phyloP scores from a whole-genome alignment of 2,113 vertebrate species.

The Emydura subglobosa region DNA sequence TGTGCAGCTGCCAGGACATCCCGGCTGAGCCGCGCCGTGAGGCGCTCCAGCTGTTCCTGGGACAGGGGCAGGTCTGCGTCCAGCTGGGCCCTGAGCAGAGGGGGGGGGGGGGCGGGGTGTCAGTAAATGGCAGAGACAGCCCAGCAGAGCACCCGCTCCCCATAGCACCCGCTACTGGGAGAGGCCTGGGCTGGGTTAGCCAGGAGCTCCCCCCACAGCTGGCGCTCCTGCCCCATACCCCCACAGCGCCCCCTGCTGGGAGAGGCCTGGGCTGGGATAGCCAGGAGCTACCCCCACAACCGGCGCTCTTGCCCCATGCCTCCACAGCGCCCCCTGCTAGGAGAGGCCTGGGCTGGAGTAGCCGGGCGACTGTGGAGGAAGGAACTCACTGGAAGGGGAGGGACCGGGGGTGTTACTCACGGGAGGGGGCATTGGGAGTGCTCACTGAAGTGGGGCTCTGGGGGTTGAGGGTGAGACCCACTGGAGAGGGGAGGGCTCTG shows the following conservation, averaged over 20 bases:
- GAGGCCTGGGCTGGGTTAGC: too few relatives aligned
- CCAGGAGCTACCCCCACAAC: too few relatives aligned
- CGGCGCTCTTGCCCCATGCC: background rate
- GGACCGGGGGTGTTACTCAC: background rate
- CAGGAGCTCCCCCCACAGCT: too few relatives aligned
- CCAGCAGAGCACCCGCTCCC: background rate
- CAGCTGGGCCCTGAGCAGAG: conserved; percentile 81
- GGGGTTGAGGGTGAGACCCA: background rate
- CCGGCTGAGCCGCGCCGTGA: conserved; percentile 79
- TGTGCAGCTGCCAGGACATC: conserved; percentile 70
- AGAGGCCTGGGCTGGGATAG: too few relatives aligned
- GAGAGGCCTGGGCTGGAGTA: background rate
- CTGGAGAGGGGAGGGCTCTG: background rate
- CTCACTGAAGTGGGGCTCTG: background rate
- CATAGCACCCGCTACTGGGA: too few relatives aligned
- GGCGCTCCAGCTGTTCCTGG: conserved; percentile 82
- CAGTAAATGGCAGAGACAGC: background rate
- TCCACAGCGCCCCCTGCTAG: background rate
- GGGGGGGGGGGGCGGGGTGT: background rate
- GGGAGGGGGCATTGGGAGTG: too few relatives aligned
- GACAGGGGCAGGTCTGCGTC: conserved; percentile 85
- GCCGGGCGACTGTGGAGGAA: background rate
- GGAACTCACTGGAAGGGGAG: background rate
- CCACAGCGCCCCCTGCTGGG: background rate
- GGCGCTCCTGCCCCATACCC: background rate